These are phyloP conservation scores for Lypha dubia DNA, from an alignment of 2,888 invertebrate genomes.

Conservation along the genomic window DNA sequence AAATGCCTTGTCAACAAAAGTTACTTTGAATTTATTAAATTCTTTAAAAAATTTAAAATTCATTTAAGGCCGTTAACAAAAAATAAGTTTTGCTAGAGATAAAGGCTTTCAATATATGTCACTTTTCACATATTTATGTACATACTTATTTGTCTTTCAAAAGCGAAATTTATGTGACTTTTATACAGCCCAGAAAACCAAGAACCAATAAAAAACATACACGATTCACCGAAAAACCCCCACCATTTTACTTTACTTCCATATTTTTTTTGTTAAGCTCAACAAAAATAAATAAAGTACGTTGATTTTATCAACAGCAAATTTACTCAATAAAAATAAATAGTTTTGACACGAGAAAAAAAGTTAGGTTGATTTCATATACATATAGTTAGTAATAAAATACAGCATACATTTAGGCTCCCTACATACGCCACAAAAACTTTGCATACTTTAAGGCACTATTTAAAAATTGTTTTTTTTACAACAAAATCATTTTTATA, in stretches of 20 bases:
- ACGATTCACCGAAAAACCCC: background rate
- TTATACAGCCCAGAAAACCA: background rate
- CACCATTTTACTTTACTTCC: background rate
- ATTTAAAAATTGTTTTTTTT: too few relatives aligned
- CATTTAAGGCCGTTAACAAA: background rate
- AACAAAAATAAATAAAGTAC: slow-evolving; percentile 1
- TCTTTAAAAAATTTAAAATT: too few relatives aligned
- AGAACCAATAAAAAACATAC: background rate
- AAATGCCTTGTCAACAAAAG: too few relatives aligned
- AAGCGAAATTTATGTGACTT: background rate
- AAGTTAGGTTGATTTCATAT: background rate
- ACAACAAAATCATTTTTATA: too few relatives aligned
- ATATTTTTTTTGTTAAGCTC: background rate
- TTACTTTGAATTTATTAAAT: too few relatives aligned
- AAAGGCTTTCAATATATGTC: background rate
- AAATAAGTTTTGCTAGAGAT: background rate
- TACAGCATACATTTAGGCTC: slow-evolving; percentile 34
- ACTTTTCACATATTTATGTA: background rate
- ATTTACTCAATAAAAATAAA: slow-evolving; percentile 11
- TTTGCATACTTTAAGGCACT: too few relatives aligned
- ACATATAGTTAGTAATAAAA: background rate
- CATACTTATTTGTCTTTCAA: background rate
- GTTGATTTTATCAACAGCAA: background rate
- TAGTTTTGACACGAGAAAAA: slow-evolving; percentile 8
- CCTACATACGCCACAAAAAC: background rate